A percentile compares a stretch with the other conserved stretches of the same genome.
Evolutionary conservation across 1,140 invertebrate species (phyloP).

Genomic region (Drosophila yakuba): DNA sequence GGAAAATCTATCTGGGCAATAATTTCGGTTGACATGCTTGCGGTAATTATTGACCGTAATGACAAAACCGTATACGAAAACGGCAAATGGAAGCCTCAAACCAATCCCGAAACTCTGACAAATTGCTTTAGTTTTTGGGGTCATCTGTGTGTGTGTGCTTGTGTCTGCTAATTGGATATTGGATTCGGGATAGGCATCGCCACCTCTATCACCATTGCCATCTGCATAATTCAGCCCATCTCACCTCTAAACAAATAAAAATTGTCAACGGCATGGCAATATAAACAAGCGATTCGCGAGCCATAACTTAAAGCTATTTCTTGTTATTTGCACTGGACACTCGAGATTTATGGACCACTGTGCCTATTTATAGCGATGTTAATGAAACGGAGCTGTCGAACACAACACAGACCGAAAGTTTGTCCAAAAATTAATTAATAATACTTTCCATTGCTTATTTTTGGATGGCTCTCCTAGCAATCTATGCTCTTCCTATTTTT

Average conservation of each 20-base stretch:
- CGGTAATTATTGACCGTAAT: constrained; percentile 83
- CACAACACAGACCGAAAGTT: constrained; percentile 40
- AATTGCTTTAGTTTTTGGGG: constrained; percentile 71
- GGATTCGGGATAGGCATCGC: too few relatives aligned
- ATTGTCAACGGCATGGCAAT: constrained; percentile 34
- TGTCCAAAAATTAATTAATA: constrained; percentile 80
- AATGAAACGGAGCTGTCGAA: constrained; percentile 53
- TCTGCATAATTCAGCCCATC: constrained; percentile 14
- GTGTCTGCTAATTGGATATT: constrained; percentile 61
- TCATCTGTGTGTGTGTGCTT: constrained; percentile 14
- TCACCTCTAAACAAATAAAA: constrained; percentile 37
- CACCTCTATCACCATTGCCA: constrained; percentile 1
- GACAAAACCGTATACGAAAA: constrained; percentile 68
- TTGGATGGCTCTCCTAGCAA: constrained; percentile 34
- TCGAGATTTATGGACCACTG: constrained; percentile 34
- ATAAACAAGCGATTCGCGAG: constrained; percentile 18
- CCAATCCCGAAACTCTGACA: constrained; percentile 45
- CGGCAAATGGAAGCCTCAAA: constrained; percentile 21
- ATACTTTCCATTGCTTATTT: constrained; percentile 59
- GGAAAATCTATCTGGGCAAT: constrained; percentile 79
- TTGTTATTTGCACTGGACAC: constrained; percentile 39
- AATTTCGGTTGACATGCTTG: constrained; percentile 82
- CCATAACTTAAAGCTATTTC: constrained; percentile 32
- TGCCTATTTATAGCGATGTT: constrained; percentile 39
- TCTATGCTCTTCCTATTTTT: constrained; percentile 18